Base-by-base conservation (phyloP, 2,888 invertebrate species). In the Scaptomyza polygonia region DNA sequence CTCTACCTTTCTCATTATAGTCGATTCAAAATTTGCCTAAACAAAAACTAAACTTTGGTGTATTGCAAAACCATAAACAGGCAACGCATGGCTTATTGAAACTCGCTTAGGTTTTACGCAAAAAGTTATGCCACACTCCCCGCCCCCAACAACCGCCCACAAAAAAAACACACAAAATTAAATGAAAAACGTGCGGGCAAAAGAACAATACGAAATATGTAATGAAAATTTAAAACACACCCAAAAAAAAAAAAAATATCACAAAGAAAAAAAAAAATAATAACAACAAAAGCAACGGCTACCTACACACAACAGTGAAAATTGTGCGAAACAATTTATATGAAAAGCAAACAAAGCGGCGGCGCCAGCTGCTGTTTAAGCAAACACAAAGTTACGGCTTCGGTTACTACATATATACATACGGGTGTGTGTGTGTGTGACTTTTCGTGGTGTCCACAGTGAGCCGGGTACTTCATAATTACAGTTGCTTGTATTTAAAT, bases 381-480 rank as follows among this genome's bases (percentile, higher is more conserved):
- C 78, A 85, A 84, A 81, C 79, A 85, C 68, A 75, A 86, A 86
- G 76, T 86, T 81, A 73, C 72, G 45, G 48, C 42, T 72, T 63
- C 53, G n/a, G 53, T 25, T 53, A 5, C 63, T 36, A 36, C 42
- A 25, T 6, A n/a, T 27, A 14, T 21, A 5, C 14, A 14, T 56
- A 8, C 18, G n/a, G 14, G 30, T 42, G 30, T 9, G 47, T 34
- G 57, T 64, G 61, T 63, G 69, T 77, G 68, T 77, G 80, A 77
- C 77, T 86, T 84, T 71, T 63, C 43, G 56, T 63, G 86, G 86
- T 57, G 67, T 78, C 76, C 73, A 58, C 52, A 68, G 59, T 54
- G 48, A 47, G 65, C 51, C 67, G 82, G 79, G 62, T 65, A 75
- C 85, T 85, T 86, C 67, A 85, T 82, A 82, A 82, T 81, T 85